phyloP scores from a whole-genome alignment of 2,888 invertebrate species.

The Ornithoptera alexandrae region DNA sequence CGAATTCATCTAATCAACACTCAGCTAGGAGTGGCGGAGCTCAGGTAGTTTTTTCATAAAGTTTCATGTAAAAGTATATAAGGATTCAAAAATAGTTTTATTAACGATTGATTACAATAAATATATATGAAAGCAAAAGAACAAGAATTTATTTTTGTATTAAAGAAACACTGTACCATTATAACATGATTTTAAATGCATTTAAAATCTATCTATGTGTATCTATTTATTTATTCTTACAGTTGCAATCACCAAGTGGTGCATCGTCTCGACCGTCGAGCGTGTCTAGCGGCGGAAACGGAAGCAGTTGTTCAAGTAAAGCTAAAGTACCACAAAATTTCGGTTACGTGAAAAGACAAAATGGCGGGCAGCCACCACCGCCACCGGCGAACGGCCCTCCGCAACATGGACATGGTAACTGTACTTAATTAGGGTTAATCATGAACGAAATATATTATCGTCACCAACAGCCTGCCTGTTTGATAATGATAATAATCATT shows the following conservation, averaged over 20 bases:
- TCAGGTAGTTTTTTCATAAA: conserved; percentile 48
- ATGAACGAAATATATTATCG: no score
- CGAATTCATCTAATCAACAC: conserved; percentile 64
- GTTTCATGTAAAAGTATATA: no score
- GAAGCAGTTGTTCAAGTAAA: conserved; percentile 77
- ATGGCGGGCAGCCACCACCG: conserved; percentile 78
- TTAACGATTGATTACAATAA: no score
- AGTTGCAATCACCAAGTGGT: conserved; percentile 78
- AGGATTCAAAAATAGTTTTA: no score
- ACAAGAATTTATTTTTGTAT: no score
- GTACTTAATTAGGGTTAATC: no score
- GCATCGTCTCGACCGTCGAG: conserved; percentile 67
- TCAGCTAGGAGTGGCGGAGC: conserved; percentile 61
- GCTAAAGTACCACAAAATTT: conserved; percentile 91
- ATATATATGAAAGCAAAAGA: no score
- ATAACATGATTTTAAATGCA: no score
- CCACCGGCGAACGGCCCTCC: conserved; percentile 62
- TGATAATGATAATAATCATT: no score
- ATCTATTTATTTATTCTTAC: conserved; percentile 34
- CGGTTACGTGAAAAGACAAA: conserved; percentile 90
- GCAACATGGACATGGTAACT: conserved; percentile 57
- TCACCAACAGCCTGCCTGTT: no score
- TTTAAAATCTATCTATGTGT: no score
- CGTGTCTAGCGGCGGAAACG: conserved; percentile 76
- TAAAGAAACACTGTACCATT: no score